A percentile compares a stretch with the other conserved stretches of the same genome.
These are phyloP conservation scores for Aradus depressus DNA, from an alignment of 2,888 invertebrate genomes.

Conservation along the genomic window DNA sequence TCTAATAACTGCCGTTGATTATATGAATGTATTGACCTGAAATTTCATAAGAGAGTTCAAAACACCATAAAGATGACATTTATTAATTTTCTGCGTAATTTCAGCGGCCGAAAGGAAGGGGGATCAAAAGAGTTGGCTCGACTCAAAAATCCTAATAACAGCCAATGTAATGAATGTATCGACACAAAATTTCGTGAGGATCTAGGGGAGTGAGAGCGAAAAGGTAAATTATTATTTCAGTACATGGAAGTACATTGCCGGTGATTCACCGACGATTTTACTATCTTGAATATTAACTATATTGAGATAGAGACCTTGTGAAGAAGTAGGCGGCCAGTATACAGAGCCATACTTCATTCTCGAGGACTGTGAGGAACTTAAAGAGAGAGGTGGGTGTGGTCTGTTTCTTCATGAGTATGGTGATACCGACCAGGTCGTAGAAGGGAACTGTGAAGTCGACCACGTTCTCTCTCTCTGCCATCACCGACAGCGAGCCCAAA, in stretches of 20 bases:
- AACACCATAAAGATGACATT: too few relatives aligned
- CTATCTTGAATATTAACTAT: too few relatives aligned
- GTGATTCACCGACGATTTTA: neutral
- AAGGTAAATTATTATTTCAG: neutral
- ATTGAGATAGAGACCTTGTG: conserved; percentile 52
- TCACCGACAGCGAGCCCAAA: conserved; percentile 85
- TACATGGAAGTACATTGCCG: too few relatives aligned
- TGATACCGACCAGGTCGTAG: conserved; percentile 94
- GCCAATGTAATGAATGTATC: too few relatives aligned
- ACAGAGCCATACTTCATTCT: conserved; percentile 93
- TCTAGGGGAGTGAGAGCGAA: neutral
- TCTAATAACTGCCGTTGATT: too few relatives aligned
- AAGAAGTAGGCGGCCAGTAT: conserved; percentile 91
- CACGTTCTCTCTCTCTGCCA: conserved; percentile 93
- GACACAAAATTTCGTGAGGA: too few relatives aligned
- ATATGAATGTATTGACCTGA: too few relatives aligned
- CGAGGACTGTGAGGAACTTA: conserved; percentile 91
- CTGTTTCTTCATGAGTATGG: conserved; percentile 88
- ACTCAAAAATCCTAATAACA: too few relatives aligned
- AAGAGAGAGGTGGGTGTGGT: conserved; percentile 84
- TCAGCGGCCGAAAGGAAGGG: too few relatives aligned
- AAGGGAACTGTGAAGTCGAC: conserved; percentile 98
- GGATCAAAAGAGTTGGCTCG: too few relatives aligned
- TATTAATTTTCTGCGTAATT: too few relatives aligned
- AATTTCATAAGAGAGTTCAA: too few relatives aligned